Evolutionary conservation across 2,888 invertebrate genomes (phyloP).

Genomic region (Bibio marci): DNA sequence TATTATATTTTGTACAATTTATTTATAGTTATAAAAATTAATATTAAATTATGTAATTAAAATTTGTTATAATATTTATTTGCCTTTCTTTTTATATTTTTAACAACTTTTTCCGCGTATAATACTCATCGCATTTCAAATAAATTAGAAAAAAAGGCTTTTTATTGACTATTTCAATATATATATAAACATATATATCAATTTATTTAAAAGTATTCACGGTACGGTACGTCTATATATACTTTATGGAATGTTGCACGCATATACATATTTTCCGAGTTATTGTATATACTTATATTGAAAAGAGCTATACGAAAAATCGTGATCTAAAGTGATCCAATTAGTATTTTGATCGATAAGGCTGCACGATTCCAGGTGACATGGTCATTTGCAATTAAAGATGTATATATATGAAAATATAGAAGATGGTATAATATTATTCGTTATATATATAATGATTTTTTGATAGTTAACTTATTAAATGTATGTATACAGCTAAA

Average conservation of each 20-base stretch:
- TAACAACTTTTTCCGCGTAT: neutral
- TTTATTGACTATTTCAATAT: too few species aligned
- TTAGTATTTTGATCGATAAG: slow-evolving; percentile 6
- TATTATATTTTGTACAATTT: too few species aligned
- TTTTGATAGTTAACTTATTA: slow-evolving; percentile 1
- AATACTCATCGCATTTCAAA: too few species aligned
- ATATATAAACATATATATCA: neutral
- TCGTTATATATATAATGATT: neutral
- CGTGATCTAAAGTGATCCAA: slow-evolving; percentile 6
- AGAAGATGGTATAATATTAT: too few species aligned
- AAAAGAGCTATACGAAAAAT: slow-evolving; percentile 4
- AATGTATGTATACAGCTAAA: too few species aligned
- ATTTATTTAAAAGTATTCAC: neutral
- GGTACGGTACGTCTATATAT: neutral
- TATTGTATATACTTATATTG: too few species aligned
- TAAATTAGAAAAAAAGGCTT: too few species aligned
- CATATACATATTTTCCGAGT: neutral
- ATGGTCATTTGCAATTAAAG: slow-evolving; percentile 3
- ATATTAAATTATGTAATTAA: neutral
- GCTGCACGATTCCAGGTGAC: slow-evolving; percentile 5
- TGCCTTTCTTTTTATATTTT: neutral
- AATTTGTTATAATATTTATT: neutral
- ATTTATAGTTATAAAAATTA: too few species aligned
- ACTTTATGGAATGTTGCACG: too few species aligned
- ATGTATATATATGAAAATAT: neutral